phyloP scores from a whole-genome alignment of 1,140 invertebrate genomes.

The Cyclargus thomasi region DNA sequence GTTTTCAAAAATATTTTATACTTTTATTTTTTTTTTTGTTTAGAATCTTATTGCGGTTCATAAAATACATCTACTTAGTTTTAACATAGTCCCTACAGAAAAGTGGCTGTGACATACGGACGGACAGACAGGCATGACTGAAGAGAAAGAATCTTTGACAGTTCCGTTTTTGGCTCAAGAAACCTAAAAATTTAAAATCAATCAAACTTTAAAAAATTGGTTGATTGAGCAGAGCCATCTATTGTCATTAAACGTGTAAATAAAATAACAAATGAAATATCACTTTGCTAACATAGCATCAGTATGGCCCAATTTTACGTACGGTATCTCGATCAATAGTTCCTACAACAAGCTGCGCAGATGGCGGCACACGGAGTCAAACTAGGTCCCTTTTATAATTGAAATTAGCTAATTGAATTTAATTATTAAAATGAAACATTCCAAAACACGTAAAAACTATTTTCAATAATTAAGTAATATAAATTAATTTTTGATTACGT shows the following conservation, averaged over 20 bases:
- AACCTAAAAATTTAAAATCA: too few relatives aligned
- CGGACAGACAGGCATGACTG: too few relatives aligned
- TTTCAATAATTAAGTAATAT: neutral
- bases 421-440: neutral
- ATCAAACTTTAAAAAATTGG: neutral
- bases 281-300: conserved; percentile 8
- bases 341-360: conserved; percentile 28
- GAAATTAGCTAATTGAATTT: neutral
- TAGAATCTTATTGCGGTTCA: too few relatives aligned
- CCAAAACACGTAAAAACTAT: neutral
- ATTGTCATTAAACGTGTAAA: conserved; percentile 22
- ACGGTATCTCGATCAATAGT: neutral
- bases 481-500: neutral
- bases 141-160: too few relatives aligned
- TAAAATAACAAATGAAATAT: conserved; percentile 11
- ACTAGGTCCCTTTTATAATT: conserved; percentile 22
- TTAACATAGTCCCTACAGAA: too few relatives aligned
- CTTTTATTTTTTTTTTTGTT: too few relatives aligned
- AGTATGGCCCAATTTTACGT: neutral
- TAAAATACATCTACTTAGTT: too few relatives aligned
- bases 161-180: too few relatives aligned
- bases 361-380: conserved; percentile 48
- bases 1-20: too few relatives aligned
- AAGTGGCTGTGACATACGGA: too few relatives aligned
- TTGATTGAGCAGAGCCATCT: conserved; percentile 38